Percentiles rank a stretch among this genome's conserved stretches.
These are phyloP conservation scores for Micromys minutus DNA, from an alignment of 2,113 vertebrate genomes.

Conservation along the genomic window DNA sequence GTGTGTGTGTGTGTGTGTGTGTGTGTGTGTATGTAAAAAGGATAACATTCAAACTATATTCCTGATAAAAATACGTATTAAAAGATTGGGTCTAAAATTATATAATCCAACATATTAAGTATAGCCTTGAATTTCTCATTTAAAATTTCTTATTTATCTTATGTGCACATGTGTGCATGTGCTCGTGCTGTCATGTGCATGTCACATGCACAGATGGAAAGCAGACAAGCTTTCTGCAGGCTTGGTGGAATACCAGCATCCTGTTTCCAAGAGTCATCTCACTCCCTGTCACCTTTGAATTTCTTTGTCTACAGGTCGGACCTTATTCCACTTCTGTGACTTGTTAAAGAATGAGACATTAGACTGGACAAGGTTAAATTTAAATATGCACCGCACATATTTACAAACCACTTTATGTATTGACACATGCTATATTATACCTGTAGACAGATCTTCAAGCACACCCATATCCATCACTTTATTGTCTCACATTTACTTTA, in stretches of 20 bases:
- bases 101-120: neutral
- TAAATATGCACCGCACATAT: neutral
- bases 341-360: conserved; percentile 15
- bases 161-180: too few species aligned
- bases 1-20: neutral
- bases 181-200: neutral
- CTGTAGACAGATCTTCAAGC: neutral
- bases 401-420: conserved; percentile 38
- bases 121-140: neutral
- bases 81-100: conserved; percentile 3
- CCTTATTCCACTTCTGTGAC: neutral
- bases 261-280: neutral
- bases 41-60: neutral
- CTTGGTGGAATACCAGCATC: too few species aligned
- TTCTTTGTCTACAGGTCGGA: neutral
- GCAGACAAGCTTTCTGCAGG: neutral
- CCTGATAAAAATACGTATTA: neutral
- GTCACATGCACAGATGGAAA: neutral
- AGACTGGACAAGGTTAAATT: neutral
- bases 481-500: neutral
- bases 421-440: neutral
- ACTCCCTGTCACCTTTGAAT: neutral
- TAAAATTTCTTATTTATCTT: neutral
- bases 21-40: neutral
- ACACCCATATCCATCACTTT: neutral